Conservation (phyloP, 2,113 vertebrate genomes). For the Phodopus roborovskii region DNA sequence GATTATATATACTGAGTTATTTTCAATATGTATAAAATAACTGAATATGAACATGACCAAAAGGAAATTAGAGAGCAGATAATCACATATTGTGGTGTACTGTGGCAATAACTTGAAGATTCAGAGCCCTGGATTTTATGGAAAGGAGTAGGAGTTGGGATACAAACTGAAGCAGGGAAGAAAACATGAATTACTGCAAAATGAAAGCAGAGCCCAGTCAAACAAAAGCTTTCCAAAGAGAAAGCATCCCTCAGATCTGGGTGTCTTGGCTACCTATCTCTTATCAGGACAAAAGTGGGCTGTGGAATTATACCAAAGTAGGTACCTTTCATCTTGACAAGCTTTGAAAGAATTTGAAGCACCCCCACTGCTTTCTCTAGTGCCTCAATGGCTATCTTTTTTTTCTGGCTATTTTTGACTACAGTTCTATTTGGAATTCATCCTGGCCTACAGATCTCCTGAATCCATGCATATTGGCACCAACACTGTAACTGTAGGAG, state of each 20-base stretch:
- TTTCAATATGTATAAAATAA: slow-evolving; percentile 53
- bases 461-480: not conserved
- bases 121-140: slow-evolving; percentile 54
- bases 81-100: slow-evolving; percentile 60
- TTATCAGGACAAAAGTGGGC: slow-evolving; percentile 52
- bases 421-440: slow-evolving; percentile 23
- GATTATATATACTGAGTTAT: slow-evolving; percentile 51
- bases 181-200: slow-evolving; percentile 66
- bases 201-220: slow-evolving; percentile 72
- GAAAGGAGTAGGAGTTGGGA: slow-evolving; percentile 50
- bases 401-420: not conserved
- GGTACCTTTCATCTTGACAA: slow-evolving; percentile 44
- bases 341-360: slow-evolving; percentile 47
- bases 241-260: slow-evolving; percentile 61
- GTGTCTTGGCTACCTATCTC: not conserved
- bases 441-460: not conserved
- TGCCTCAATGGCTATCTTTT: not conserved
- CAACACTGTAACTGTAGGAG: not conserved
- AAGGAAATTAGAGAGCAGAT: slow-evolving; percentile 71
- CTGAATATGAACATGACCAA: slow-evolving; percentile 61
- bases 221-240: slow-evolving; percentile 58
- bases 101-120: slow-evolving; percentile 69
- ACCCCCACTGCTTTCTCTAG: not conserved
- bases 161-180: slow-evolving; percentile 64
- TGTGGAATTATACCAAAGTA: slow-evolving; percentile 45